phyloP scores from a whole-genome alignment of 2,888 invertebrate species.

The Anthophora plumipes region DNA sequence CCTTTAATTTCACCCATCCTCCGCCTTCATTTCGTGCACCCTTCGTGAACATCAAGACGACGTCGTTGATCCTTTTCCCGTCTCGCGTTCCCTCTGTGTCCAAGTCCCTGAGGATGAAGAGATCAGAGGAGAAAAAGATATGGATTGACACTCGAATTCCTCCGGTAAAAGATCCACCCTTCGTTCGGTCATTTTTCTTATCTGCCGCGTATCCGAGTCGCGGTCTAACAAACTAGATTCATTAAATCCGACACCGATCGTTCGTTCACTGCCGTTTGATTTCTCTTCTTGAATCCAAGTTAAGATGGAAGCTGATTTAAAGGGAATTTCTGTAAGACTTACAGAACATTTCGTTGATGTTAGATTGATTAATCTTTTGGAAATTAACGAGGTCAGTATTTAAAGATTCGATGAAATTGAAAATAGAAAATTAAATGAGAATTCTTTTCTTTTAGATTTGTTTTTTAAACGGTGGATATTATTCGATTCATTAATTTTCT shows the following conservation, averaged over 20 bases:
- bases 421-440: too few species aligned
- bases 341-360: neutral
- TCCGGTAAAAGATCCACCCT: constrained; percentile 66
- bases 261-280: constrained; percentile 55
- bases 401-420: neutral
- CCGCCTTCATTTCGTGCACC: constrained; percentile 33
- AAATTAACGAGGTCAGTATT: neutral
- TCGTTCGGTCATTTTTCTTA: constrained; percentile 69
- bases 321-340: neutral
- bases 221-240: constrained; percentile 72
- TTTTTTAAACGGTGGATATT: too few species aligned
- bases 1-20: constrained; percentile 51
- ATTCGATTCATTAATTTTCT: too few species aligned
- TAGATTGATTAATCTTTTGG: neutral
- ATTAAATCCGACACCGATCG: constrained; percentile 70
- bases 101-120: constrained; percentile 71
- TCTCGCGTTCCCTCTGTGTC: constrained; percentile 53
- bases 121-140: constrained; percentile 68
- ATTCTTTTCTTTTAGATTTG: too few species aligned
- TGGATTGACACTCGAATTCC: constrained; percentile 74
- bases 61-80: constrained; percentile 53
- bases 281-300: constrained; percentile 49
- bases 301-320: constrained; percentile 18
- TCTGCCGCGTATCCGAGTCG: constrained; percentile 47
- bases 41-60: constrained; percentile 40